These are phyloP conservation scores for Peromyscus attwateri DNA, from an alignment of 2,797 vertebrate species.

Conservation along the genomic window DNA sequence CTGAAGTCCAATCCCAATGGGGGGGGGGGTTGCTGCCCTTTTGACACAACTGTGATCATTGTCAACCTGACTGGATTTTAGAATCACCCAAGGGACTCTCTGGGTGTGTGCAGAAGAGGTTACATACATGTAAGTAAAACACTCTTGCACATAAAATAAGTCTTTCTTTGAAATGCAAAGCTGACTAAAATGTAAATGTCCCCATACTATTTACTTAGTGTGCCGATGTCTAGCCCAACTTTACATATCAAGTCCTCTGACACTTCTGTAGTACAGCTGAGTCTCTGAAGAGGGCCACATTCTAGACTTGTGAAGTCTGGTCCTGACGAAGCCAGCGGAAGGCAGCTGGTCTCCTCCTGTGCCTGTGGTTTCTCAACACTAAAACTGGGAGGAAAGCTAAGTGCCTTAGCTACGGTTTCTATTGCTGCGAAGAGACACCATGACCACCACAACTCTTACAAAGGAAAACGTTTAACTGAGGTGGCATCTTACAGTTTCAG, in stretches of 20 bases:
- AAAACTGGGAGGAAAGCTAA: neutral
- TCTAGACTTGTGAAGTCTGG: neutral
- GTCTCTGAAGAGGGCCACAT: neutral
- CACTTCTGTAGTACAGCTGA: neutral
- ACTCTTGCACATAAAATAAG: neutral
- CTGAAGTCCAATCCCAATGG: too few relatives aligned
- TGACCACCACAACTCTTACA: too few relatives aligned
- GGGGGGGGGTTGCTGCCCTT: too few relatives aligned
- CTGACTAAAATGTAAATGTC: neutral
- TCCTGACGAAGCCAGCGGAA: neutral
- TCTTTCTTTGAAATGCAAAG: neutral
- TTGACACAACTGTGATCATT: too few relatives aligned
- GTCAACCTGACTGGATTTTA: too few relatives aligned
- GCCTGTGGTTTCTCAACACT: neutral
- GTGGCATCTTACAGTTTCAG: too few relatives aligned
- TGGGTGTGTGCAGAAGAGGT: too few relatives aligned
- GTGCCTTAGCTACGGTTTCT: too few relatives aligned
- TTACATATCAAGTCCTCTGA: neutral
- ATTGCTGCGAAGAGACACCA: too few relatives aligned
- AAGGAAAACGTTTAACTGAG: too few relatives aligned
- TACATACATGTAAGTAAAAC: too few relatives aligned
- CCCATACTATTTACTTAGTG: neutral
- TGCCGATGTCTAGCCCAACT: fast-evolving
- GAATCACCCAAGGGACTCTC: too few relatives aligned
- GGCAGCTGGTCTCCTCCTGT: neutral